These are phyloP conservation scores for Melangyna quadrimaculata DNA, from an alignment of 2,888 invertebrate genomes.

Conservation along the genomic window DNA sequence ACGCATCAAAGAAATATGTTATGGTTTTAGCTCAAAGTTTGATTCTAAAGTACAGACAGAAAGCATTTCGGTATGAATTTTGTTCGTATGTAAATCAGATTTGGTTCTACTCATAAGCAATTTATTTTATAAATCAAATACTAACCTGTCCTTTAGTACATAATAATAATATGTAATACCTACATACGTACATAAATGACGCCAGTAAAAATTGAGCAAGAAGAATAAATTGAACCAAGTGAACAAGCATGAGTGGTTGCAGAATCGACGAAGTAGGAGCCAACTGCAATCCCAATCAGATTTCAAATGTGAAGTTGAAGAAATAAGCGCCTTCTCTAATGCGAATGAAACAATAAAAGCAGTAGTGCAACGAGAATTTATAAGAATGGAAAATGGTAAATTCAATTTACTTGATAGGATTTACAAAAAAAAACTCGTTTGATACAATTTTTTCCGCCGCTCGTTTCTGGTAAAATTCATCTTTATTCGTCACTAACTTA, in stretches of 20 bases:
- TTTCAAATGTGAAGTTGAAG: slow-evolving; percentile 52
- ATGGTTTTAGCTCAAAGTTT: too few species aligned
- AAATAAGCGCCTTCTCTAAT: slow-evolving; percentile 19
- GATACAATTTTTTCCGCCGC: not conserved
- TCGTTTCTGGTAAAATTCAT: slow-evolving; percentile 21
- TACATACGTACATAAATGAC: not conserved
- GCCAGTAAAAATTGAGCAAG: not conserved
- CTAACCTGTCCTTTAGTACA: not conserved
- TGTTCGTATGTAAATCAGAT: too few species aligned
- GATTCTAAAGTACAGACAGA: too few species aligned
- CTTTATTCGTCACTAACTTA: not conserved
- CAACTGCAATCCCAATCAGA: slow-evolving; percentile 57
- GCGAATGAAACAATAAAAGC: slow-evolving; percentile 30
- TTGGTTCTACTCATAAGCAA: too few species aligned
- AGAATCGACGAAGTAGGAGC: not conserved
- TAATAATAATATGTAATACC: too few species aligned
- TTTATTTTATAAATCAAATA: not conserved
- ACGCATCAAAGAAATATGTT: too few species aligned
- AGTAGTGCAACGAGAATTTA: slow-evolving; percentile 61
- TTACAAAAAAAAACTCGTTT: slow-evolving; percentile 18
- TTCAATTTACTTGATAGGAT: slow-evolving; percentile 80
- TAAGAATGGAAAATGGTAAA: slow-evolving; percentile 77
- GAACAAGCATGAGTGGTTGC: slow-evolving; percentile 26
- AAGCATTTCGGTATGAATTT: too few species aligned
- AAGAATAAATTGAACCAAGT: slow-evolving; percentile 22